Evolutionary conservation across 1,140 invertebrate species (phyloP), one percentile per base, ranked within the genome.

Genomic region (Limonius californicus): DNA sequence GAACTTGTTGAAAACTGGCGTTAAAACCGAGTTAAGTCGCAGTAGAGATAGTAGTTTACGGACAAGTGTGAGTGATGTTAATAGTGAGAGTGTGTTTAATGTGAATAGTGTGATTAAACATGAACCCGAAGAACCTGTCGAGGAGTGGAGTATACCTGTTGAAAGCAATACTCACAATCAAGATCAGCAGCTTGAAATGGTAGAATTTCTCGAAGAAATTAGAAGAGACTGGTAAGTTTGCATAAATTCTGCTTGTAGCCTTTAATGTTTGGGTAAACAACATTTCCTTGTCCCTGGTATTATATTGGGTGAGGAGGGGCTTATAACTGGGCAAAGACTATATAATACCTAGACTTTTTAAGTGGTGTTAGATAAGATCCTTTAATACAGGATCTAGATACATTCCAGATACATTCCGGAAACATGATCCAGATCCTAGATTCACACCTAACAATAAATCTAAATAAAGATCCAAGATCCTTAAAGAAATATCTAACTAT

Each of bases 181-280:
- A 43, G 59, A 65, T 15, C 23, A 63, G 27, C 53, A 68, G 61
- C 69, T 74, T 21, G 69, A 74, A 60, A 70, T 68, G 68, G 65
- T 74, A 6, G 73, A 72, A 60, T 71, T 73, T 58, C 59, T 74
- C 1, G 59, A 68, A 53, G 67, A 67, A 45, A 56, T 76, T 12
- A 66, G 67, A 61, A 71, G 67, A 56, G 72, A 76, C 54, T 74
- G 74, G 74, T 74, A 65, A 68, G 70, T 62, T 45, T 45, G 7
- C 4, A 7, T 4, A 8, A 14, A 45, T 45, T 7, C n/a, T 18
- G 15, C n/a, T 45, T 45, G 15, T 18, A n/a, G n/a, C n/a, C n/a
- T n/a, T n/a, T n/a, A n/a, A n/a, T n/a, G n/a, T n/a, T n/a, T n/a
- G n/a, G n/a, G n/a, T n/a, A n/a, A n/a, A n/a, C n/a, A n/a, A n/a